A percentile compares a stretch with the other conserved stretches of the same genome.
phyloP scores from a whole-genome alignment of 1,140 invertebrate genomes.

The Bursaphelenchus mucronatus region DNA sequence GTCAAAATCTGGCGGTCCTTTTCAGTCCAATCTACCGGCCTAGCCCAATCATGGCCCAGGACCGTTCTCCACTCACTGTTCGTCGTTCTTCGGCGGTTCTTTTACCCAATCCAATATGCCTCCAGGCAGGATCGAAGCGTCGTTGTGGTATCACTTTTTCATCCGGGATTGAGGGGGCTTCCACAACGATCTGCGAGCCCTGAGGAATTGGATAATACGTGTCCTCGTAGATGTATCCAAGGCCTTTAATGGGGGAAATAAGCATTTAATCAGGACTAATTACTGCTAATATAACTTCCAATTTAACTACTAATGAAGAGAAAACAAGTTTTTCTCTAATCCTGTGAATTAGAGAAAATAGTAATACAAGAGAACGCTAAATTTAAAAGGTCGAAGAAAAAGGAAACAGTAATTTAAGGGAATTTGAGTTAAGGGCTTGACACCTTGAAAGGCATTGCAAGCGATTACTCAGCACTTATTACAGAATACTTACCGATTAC shows the following conservation, averaged over 20 bases:
- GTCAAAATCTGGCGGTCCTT: background rate
- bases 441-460: no score
- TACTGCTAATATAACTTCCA: background rate
- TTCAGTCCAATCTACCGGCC: slow-evolving; percentile 5
- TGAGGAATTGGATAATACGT: background rate
- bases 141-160: background rate
- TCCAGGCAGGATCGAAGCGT: slow-evolving; percentile 5
- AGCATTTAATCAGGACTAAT: slow-evolving; percentile 3
- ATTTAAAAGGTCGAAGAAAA: background rate
- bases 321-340: background rate
- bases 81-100: background rate
- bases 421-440: background rate
- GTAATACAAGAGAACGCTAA: background rate
- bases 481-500: no score
- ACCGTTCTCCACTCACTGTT: background rate
- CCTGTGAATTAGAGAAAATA: background rate
- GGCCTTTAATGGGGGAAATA: background rate
- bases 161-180: slow-evolving; percentile 11
- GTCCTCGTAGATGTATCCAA: slow-evolving; percentile 8
- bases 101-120: slow-evolving; percentile 11
- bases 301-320: background rate
- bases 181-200: slow-evolving; percentile 9
- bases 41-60: slow-evolving; percentile 7
- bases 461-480: no score
- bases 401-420: background rate